phyloP scores from a whole-genome alignment of 2,113 vertebrate species.

The Forbesichthys agassizii region DNA sequence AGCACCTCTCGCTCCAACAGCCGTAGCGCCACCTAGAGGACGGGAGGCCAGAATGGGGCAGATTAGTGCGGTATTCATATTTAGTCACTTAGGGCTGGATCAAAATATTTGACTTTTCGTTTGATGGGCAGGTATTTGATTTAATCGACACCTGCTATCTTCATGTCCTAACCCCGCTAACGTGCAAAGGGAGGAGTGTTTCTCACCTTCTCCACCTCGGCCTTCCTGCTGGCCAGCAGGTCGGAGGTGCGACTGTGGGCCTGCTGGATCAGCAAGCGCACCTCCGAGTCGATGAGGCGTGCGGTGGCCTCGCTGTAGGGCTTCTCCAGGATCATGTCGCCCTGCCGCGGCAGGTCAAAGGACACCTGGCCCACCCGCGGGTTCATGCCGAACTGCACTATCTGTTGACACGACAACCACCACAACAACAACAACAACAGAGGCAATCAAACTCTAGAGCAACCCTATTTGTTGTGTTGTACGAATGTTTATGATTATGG shows the following conservation, averaged over 20 bases:
- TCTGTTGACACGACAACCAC: constrained; percentile 70
- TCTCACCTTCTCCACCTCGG: constrained; percentile 91
- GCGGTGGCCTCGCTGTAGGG: constrained; percentile 97
- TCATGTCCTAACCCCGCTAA: too few relatives aligned
- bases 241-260: constrained; percentile 84
- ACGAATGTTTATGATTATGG: too few relatives aligned
- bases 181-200: not conserved
- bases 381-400: constrained; percentile 98
- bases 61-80: too few relatives aligned
- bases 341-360: constrained; percentile 93
- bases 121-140: too few relatives aligned
- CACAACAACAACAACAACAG: not conserved
- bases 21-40: constrained; percentile 87
- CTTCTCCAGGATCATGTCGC: constrained; percentile 94
- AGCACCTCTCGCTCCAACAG: constrained; percentile 94
- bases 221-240: constrained; percentile 86
- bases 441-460: not conserved
- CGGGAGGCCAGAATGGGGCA: not conserved
- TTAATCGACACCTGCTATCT: too few relatives aligned
- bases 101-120: too few relatives aligned
- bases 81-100: too few relatives aligned
- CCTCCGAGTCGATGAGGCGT: constrained; percentile 90
- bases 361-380: constrained; percentile 96
- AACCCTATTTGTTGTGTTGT: not conserved
- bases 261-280: constrained; percentile 82